These are phyloP conservation scores for Anthrax anthrax DNA, from an alignment of 2,888 invertebrate species.

Conservation along the genomic window DNA sequence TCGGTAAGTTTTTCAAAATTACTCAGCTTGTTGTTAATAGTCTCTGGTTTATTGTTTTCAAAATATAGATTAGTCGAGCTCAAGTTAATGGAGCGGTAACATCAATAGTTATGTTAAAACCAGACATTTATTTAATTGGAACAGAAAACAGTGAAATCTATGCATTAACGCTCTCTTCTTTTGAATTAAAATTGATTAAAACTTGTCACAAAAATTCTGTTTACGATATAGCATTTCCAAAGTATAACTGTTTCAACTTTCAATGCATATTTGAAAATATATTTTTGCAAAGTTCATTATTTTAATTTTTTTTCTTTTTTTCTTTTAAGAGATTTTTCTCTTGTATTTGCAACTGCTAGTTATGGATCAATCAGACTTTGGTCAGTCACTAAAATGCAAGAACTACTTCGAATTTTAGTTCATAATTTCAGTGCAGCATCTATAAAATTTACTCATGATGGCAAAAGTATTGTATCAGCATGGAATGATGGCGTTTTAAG, in stretches of 20 bases:
- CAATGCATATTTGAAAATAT: not conserved
- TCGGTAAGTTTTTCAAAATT: constrained; percentile 27
- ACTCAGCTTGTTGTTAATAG: constrained; percentile 12
- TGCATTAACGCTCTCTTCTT: constrained; percentile 51
- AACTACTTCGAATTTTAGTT: constrained; percentile 68
- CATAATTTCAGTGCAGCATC: constrained; percentile 78
- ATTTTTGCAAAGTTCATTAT: not conserved
- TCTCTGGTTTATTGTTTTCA: not conserved
- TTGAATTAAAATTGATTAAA: constrained; percentile 52
- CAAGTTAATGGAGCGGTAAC: constrained; percentile 56
- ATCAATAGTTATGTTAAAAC: constrained; percentile 48
- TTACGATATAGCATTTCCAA: constrained; percentile 70
- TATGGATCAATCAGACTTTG: constrained; percentile 76
- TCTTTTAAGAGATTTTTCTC: constrained; percentile 56
- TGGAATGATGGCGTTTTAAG: constrained; percentile 77
- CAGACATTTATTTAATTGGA: constrained; percentile 54
- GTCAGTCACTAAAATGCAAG: constrained; percentile 59
- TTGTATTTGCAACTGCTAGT: constrained; percentile 78
- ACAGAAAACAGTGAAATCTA: constrained; percentile 72
- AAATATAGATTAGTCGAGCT: constrained; percentile 38
- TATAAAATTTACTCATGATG: constrained; percentile 62
- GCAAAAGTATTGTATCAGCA: constrained; percentile 64
- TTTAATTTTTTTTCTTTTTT: not conserved
- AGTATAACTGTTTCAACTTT: constrained; percentile 13
- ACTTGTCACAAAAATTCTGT: constrained; percentile 74